A percentile compares a stretch with the other conserved stretches of the same genome.
Conservation (phyloP, 2,888 invertebrate genomes). For the Copidosoma aretas region DNA sequence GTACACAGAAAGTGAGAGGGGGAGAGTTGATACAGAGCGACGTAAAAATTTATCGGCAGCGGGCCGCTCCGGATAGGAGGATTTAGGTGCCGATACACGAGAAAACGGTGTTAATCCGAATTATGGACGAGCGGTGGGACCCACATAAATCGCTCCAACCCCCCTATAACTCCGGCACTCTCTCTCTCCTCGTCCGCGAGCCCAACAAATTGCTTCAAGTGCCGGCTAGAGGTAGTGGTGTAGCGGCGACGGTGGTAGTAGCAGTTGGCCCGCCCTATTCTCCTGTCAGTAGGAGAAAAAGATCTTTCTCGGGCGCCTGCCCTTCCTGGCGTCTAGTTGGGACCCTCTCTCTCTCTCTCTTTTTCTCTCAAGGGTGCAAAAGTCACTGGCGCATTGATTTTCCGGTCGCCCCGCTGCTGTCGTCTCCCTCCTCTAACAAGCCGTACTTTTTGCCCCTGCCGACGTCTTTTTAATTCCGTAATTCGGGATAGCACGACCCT, state of each 20-base stretch:
- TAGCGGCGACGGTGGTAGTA: not conserved
- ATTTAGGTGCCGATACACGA: slow-evolving; percentile 45
- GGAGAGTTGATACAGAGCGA: slow-evolving; percentile 35
- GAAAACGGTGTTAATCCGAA: slow-evolving; percentile 45
- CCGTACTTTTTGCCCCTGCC: not conserved
- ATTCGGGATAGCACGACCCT: too few relatives aligned
- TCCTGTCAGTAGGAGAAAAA: slow-evolving; percentile 18
- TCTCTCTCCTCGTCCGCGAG: slow-evolving; percentile 8
- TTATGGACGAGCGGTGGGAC: slow-evolving; percentile 40
- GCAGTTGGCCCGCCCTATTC: slow-evolving; percentile 35
- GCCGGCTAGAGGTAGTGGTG: not conserved
- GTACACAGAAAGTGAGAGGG: not conserved
- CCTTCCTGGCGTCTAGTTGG: not conserved
- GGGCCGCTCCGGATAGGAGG: slow-evolving; percentile 17
- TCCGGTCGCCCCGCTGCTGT: slow-evolving; percentile 9
- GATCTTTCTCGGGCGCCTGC: slow-evolving; percentile 14
- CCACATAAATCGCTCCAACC: slow-evolving; percentile 42
- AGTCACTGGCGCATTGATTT: slow-evolving; percentile 37
- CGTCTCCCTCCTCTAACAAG: slow-evolving; percentile 3
- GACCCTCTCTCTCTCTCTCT: not conserved
- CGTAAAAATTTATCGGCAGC: slow-evolving; percentile 38
- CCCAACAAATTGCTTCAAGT: slow-evolving; percentile 39
- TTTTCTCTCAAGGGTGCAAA: slow-evolving; percentile 25
- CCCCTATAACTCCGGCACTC: slow-evolving; percentile 22
- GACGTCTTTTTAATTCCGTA: too few relatives aligned